Conservation (phyloP, 2,888 invertebrate species). For the Leptinotarsa rubiginosa region DNA sequence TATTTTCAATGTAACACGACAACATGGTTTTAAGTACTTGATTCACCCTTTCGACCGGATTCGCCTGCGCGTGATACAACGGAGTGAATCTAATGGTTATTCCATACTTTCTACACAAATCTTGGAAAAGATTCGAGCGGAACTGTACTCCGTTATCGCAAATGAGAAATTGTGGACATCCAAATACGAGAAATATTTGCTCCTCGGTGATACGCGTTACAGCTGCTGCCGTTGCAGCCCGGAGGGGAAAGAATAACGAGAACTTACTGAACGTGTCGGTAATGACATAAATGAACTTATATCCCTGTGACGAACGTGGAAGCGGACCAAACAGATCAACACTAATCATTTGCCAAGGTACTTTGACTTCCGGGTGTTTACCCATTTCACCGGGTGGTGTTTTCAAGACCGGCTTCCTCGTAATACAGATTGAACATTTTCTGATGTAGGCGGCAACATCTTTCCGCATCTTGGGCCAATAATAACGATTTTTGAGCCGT, state of each 20-base stretch:
- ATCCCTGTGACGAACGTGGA: conserved; percentile 28
- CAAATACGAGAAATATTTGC: conserved; percentile 41
- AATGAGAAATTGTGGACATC: conserved; percentile 2
- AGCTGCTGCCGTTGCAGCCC: conserved; percentile 28
- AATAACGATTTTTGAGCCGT: conserved; percentile 34
- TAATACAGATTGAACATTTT: conserved; percentile 43
- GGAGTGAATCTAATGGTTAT: not conserved
- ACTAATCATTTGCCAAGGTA: conserved; percentile 40
- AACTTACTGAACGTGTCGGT: conserved; percentile 34
- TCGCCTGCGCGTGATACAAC: conserved; percentile 45
- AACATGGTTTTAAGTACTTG: conserved; percentile 55
- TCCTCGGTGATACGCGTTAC: conserved; percentile 29
- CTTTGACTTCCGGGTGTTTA: not conserved
- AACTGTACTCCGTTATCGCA: conserved; percentile 44
- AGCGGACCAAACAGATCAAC: conserved; percentile 44
- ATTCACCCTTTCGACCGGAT: conserved; percentile 55
- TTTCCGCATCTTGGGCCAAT: conserved; percentile 47
- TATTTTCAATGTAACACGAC: conserved; percentile 45
- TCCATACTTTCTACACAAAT: not conserved
- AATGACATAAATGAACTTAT: conserved; percentile 26
- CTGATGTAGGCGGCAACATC: conserved; percentile 47
- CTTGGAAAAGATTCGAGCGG: not conserved
- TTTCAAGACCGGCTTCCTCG: conserved; percentile 43
- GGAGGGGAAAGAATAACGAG: conserved; percentile 26
- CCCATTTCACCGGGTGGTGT: conserved; percentile 44